phyloP scores from a whole-genome alignment of 1,140 invertebrate species.

The Protaetia brevitarsis region DNA sequence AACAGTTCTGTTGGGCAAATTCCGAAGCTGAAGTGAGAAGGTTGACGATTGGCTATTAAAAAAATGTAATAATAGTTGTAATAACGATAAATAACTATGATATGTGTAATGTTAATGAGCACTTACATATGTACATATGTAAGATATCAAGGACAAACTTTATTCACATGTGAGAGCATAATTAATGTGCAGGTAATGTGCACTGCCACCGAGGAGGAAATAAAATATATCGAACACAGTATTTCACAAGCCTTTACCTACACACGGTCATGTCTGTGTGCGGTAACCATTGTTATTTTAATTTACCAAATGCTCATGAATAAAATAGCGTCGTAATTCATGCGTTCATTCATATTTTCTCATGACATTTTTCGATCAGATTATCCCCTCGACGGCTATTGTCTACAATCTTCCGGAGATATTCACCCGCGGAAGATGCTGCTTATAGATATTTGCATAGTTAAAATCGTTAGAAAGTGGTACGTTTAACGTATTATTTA shows the following conservation, averaged over 20 bases:
- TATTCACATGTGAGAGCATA: neutral
- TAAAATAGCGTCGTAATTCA: neutral
- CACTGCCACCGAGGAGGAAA: neutral
- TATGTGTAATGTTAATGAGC: too few species aligned
- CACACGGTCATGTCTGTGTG: neutral
- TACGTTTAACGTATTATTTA: neutral
- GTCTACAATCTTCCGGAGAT: neutral
- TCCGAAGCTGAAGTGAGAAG: neutral
- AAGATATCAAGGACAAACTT: neutral
- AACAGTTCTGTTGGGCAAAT: too few species aligned
- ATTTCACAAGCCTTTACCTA: neutral
- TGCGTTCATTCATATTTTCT: slow-evolving; percentile 9
- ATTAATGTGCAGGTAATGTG: slow-evolving; percentile 14
- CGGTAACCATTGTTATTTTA: slow-evolving; percentile 8
- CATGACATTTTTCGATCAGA: slow-evolving; percentile 7
- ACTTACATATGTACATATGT: neutral
- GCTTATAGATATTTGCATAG: slow-evolving; percentile 2
- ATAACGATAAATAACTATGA: too few species aligned
- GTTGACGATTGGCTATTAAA: too few species aligned
- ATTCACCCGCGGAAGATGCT: neutral
- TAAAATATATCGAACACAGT: slow-evolving; percentile 3
- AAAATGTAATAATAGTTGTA: too few species aligned
- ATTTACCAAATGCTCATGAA: slow-evolving; percentile 10
- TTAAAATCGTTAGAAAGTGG: slow-evolving; percentile 11
- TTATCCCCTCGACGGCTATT: neutral